phyloP scores from a whole-genome alignment of 64 coral and sea anemone species.

The Anthopleura sola region DNA sequence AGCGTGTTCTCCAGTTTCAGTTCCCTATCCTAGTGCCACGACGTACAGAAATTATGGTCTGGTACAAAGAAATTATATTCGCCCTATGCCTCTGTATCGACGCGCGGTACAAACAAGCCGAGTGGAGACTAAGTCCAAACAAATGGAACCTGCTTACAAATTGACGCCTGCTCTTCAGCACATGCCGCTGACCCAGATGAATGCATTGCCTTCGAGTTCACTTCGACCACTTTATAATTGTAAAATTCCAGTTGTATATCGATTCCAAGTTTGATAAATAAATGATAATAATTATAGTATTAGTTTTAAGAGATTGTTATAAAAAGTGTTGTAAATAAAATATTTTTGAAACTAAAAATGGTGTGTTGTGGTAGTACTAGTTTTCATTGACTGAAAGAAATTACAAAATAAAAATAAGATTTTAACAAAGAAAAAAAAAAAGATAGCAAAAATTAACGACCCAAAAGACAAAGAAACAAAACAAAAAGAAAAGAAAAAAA shows the following conservation, averaged over 20 bases:
- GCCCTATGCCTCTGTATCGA: neutral
- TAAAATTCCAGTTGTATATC: neutral
- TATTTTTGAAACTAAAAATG: too few species aligned
- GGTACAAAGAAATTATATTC: neutral
- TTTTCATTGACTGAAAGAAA: too few species aligned
- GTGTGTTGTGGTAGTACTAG: too few species aligned
- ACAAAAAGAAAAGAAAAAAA: too few species aligned
- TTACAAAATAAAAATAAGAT: too few species aligned
- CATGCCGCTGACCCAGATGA: neutral
- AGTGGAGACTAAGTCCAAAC: neutral
- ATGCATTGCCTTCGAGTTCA: neutral
- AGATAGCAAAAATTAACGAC: too few species aligned
- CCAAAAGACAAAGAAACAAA: too few species aligned
- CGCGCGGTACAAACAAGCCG: neutral
- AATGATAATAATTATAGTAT: too few species aligned
- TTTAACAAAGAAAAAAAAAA: too few species aligned
- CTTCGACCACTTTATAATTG: neutral
- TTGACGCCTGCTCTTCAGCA: neutral
- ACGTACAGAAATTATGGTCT: neutral
- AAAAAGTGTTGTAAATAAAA: too few species aligned
- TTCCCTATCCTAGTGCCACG: neutral
- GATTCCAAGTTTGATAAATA: neutral
- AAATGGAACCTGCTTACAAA: neutral
- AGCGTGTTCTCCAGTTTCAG: neutral
- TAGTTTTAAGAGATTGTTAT: neutral